Conservation (phyloP, 2,113 vertebrate species). For the Eolophus roseicapilla region DNA sequence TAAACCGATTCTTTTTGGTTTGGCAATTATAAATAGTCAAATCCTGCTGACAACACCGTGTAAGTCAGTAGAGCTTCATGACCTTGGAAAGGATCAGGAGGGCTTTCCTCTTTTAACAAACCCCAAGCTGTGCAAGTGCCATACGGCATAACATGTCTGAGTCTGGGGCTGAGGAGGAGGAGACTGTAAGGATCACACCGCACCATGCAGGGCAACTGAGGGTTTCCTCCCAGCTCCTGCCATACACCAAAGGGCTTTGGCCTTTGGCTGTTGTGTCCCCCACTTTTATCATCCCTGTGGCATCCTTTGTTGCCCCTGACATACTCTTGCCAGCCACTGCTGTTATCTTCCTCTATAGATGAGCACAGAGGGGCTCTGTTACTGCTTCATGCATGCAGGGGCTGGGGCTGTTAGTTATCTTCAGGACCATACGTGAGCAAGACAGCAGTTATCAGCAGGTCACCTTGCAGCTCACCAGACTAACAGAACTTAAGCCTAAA, state of each 20-base stretch:
- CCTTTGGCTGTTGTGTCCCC: background rate
- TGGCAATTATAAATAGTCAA: background rate
- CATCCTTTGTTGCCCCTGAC: background rate
- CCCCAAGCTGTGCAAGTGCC: background rate
- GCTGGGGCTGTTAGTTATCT: background rate
- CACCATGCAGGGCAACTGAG: rapidly evolving
- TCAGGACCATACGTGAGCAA: background rate
- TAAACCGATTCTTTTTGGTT: background rate
- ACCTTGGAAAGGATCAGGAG: background rate
- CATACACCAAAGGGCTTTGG: background rate
- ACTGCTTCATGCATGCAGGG: background rate
- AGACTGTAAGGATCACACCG: background rate
- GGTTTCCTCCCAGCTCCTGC: background rate
- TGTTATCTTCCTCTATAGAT: background rate
- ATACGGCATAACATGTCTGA: background rate
- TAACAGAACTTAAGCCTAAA: background rate
- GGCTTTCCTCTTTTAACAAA: background rate
- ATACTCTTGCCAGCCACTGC: background rate
- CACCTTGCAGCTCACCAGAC: background rate
- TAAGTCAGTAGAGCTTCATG: background rate
- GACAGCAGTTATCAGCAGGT: background rate
- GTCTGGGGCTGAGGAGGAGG: background rate
- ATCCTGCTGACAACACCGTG: background rate
- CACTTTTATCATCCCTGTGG: background rate
- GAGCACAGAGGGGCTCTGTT: background rate